phyloP scores from a whole-genome alignment of 2,888 invertebrate genomes.

The Cephus runcator region DNA sequence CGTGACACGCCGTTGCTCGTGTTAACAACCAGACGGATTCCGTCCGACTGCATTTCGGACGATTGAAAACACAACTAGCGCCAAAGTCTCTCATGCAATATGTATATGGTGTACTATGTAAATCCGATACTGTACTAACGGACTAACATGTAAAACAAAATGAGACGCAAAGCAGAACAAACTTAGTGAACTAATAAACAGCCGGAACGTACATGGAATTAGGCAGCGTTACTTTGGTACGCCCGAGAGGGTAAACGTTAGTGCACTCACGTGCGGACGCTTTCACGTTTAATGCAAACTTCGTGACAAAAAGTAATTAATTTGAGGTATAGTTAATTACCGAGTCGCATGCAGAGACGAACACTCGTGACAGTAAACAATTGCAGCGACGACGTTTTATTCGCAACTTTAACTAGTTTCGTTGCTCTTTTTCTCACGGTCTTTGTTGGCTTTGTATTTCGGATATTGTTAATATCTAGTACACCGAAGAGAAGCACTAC shows the following conservation, averaged over 20 bases:
- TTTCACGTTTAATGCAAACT: neutral
- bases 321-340: neutral
- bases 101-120: neutral
- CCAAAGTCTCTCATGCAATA: neutral
- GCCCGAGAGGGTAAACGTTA: neutral
- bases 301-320: neutral
- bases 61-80: neutral
- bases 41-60: neutral
- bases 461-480: neutral
- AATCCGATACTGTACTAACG: neutral
- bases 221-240: neutral
- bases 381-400: neutral
- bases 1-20: neutral
- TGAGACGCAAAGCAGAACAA: neutral
- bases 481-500: neutral
- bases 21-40: neutral
- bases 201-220: slow-evolving; percentile 22
- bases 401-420: neutral
- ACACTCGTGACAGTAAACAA: neutral
- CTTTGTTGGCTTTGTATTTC: neutral
- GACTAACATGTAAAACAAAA: neutral
- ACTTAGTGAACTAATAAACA: slow-evolving; percentile 14
- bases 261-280: neutral
- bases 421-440: neutral
- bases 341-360: neutral